These are phyloP conservation scores for Zaprionus camerounensis DNA, from an alignment of 1,140 invertebrate genomes.

Conservation along the genomic window DNA sequence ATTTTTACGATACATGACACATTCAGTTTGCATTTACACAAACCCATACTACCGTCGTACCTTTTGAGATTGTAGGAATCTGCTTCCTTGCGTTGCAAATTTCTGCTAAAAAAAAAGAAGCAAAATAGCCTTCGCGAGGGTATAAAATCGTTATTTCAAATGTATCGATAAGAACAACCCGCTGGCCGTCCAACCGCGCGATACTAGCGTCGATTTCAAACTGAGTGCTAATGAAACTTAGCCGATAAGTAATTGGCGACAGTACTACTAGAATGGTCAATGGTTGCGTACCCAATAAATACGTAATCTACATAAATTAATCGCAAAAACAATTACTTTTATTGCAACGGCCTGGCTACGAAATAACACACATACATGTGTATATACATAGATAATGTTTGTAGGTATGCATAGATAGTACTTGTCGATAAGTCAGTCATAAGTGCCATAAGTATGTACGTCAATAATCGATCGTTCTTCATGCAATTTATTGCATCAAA, in stretches of 20 bases:
- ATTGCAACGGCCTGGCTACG: neutral
- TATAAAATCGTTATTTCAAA: neutral
- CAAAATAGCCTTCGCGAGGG: neutral
- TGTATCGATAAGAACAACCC: neutral
- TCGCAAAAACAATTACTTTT: neutral
- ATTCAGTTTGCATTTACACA: neutral
- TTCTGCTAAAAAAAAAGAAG: neutral
- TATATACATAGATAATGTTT: neutral
- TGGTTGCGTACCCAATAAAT: constrained; percentile 16
- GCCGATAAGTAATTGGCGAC: neutral
- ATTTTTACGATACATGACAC: too few species aligned
- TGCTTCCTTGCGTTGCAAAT: neutral
- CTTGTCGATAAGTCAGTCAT: neutral
- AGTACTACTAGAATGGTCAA: neutral
- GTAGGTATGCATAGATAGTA: neutral
- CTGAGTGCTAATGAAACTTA: constrained; percentile 8
- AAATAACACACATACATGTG: neutral
- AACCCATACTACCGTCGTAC: neutral
- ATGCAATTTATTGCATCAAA: neutral
- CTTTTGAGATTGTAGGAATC: neutral
- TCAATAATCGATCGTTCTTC: neutral
- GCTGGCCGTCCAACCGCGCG: constrained; percentile 19
- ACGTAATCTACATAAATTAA: constrained; percentile 17
- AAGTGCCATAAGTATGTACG: neutral
- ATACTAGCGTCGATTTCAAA: constrained; percentile 16